Percentiles rank a stretch among this genome's conserved stretches.
Evolutionary conservation across 2,888 invertebrate genomes (phyloP).

Genomic region (Homarus gammarus): DNA sequence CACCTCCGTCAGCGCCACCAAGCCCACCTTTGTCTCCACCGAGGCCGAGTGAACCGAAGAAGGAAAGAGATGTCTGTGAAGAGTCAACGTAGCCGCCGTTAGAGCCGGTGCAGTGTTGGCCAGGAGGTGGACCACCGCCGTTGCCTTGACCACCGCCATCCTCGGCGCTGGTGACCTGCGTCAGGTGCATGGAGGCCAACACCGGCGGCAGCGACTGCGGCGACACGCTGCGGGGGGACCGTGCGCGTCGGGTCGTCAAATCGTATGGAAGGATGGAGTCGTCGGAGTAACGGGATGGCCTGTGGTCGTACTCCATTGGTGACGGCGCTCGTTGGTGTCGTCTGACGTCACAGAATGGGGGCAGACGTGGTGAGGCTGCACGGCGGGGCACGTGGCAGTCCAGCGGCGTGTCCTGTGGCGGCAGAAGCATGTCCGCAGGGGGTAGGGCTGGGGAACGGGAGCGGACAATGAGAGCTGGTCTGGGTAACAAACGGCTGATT

Average conservation of each 20-base stretch:
- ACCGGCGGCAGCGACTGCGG: conserved; percentile 70
- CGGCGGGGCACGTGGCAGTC: conserved; percentile 67
- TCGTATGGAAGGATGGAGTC: conserved; percentile 70
- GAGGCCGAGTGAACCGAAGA: conserved; percentile 67
- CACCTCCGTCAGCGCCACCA: conserved; percentile 67
- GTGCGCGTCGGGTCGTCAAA: conserved; percentile 58
- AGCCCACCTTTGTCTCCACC: conserved; percentile 71
- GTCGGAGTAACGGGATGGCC: conserved; percentile 43
- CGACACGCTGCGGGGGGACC: conserved; percentile 59
- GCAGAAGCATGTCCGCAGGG: conserved; percentile 33
- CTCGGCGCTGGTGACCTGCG: conserved; percentile 66
- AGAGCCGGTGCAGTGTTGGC: conserved; percentile 54
- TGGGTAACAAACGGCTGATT: conserved; percentile 61
- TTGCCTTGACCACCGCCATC: conserved; percentile 65
- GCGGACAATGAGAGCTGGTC: conserved; percentile 21
- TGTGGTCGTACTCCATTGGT: conserved; percentile 69
- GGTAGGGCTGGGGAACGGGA: conserved; percentile 44
- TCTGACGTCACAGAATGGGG: conserved; percentile 66
- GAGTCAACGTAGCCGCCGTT: conserved; percentile 53
- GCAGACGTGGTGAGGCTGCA: conserved; percentile 50
- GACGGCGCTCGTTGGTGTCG: conserved; percentile 59
- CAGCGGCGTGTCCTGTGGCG: conserved; percentile 68
- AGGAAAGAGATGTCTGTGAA: conserved; percentile 60
- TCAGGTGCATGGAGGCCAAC: conserved; percentile 68
- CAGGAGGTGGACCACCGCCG: conserved; percentile 57